Evolutionary conservation across 2,888 invertebrate species (phyloP).

Genomic region (Margaritifera margaritifera): DNA sequence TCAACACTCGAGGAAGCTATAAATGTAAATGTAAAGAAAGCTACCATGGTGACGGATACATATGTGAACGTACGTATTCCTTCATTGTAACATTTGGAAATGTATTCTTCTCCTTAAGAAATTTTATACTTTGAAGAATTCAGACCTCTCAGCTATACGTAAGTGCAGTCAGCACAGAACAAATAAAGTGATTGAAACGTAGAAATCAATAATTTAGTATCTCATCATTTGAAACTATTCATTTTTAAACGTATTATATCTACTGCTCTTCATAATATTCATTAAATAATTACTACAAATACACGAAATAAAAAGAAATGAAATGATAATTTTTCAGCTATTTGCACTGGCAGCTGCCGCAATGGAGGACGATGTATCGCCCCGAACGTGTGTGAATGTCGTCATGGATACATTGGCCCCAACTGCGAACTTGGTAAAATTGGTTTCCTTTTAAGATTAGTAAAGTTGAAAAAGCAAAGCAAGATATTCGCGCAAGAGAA

Average conservation of each 20-base stretch:
- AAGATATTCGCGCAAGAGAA: no score
- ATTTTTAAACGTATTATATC: not conserved
- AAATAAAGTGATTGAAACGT: no score
- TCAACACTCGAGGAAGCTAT: slow-evolving; percentile 79
- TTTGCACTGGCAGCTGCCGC: slow-evolving; percentile 76
- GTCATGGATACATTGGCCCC: slow-evolving; percentile 85
- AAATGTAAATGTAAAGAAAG: slow-evolving; percentile 82
- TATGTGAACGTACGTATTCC: slow-evolving; percentile 83
- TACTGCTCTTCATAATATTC: no score
- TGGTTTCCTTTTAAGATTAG: not conserved
- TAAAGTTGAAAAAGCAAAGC: no score
- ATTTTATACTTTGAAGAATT: no score
- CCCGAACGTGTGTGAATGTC: slow-evolving; percentile 86
- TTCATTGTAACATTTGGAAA: not conserved
- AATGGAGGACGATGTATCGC: slow-evolving; percentile 88
- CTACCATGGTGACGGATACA: slow-evolving; percentile 85
- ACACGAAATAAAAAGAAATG: no score
- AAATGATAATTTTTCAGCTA: slow-evolving; percentile 22
- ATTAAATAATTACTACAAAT: no score
- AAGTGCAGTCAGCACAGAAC: no score
- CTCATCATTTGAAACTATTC: not conserved
- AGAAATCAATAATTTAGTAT: no score
- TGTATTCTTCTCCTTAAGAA: no score
- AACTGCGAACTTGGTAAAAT: slow-evolving; percentile 82
- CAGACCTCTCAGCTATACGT: no score